A percentile compares a stretch with the other conserved stretches of the same genome.
phyloP scores from a whole-genome alignment of 2,797 vertebrate genomes.

The Schizopygopsis pylzovi region DNA sequence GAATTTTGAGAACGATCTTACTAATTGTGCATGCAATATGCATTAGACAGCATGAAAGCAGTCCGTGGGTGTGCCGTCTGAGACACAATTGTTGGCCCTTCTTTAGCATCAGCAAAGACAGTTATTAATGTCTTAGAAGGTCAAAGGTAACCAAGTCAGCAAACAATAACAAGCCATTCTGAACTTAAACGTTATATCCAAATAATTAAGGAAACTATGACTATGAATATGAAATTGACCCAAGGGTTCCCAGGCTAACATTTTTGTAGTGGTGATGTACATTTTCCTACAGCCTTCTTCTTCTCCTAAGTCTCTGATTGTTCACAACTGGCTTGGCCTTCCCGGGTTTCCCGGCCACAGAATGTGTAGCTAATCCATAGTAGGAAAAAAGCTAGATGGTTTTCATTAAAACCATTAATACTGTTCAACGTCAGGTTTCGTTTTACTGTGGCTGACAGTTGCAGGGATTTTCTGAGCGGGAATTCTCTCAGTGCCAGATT shows the following conservation, averaged over 20 bases:
- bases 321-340: constrained; percentile 54
- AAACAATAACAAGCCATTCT: constrained; percentile 17
- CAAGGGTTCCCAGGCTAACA: constrained; percentile 14
- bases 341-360: constrained; percentile 27
- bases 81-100: neutral
- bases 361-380: constrained; percentile 45
- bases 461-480: constrained; percentile 32
- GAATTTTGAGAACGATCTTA: neutral
- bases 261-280: constrained; percentile 31
- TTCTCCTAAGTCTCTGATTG: constrained; percentile 36
- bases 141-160: constrained; percentile 28
- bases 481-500: constrained; percentile 22
- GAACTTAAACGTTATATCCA: neutral
- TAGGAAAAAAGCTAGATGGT: constrained; percentile 45
- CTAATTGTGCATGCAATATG: neutral
- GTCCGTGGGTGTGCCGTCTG: neutral
- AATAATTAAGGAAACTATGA: constrained; percentile 42
- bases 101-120: neutral
- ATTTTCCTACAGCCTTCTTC: constrained; percentile 49
- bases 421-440: constrained; percentile 40
- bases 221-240: constrained; percentile 20
- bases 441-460: constrained; percentile 38
- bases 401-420: constrained; percentile 63
- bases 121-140: neutral
- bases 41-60: neutral